phyloP scores from a whole-genome alignment of 1,140 invertebrate genomes.

The Achatina immaculata region DNA sequence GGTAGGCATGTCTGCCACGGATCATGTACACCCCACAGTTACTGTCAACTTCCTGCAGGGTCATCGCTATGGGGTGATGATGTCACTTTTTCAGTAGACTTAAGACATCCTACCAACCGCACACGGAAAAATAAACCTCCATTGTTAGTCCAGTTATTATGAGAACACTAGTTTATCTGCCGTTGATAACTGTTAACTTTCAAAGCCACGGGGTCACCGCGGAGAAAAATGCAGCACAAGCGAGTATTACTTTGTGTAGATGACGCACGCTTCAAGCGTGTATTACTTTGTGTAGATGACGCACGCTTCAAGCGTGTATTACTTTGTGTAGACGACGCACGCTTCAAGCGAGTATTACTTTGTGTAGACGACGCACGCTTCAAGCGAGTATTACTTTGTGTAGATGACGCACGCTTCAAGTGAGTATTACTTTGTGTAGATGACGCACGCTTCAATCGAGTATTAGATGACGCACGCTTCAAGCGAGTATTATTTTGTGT shows the following conservation, averaged over 20 bases:
- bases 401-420: background rate
- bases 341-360: background rate
- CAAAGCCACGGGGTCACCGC: no score
- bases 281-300: background rate
- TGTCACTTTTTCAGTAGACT: background rate
- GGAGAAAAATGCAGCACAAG: no score
- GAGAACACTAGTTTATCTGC: no score
- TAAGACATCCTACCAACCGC: background rate
- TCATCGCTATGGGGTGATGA: background rate
- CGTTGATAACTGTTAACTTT: no score
- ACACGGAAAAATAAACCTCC: no score
- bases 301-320: background rate
- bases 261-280: background rate
- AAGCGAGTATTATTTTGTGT: no score
- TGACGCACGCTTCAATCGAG: no score
- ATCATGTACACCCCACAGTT: constrained; percentile 11
- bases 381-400: background rate
- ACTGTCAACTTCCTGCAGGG: background rate
- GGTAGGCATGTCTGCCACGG: constrained; percentile 5
- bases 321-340: background rate
- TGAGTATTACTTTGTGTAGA: no score
- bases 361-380: background rate
- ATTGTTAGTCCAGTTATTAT: no score
- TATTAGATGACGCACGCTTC: no score
- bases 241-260: background rate